These are phyloP conservation scores for Leucoraja erinaceus DNA, from an alignment of 2,113 vertebrate genomes.

Conservation along the genomic window DNA sequence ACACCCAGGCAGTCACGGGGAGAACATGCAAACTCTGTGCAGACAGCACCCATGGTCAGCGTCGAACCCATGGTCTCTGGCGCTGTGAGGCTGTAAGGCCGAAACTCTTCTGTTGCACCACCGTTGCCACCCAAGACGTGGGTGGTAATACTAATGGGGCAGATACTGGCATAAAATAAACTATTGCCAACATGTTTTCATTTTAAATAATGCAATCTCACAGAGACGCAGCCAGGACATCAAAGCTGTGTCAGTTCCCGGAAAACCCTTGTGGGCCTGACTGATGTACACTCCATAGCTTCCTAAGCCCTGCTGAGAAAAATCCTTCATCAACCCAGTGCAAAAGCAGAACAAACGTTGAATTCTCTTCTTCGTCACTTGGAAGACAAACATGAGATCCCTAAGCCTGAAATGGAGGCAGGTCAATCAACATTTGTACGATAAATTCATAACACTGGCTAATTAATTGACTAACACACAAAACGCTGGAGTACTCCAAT, in stretches of 20 bases:
- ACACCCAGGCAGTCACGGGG: too few species aligned
- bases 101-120: too few species aligned
- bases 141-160: too few species aligned
- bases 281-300: neutral
- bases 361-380: neutral
- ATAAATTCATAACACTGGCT: neutral
- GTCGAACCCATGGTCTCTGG: too few species aligned
- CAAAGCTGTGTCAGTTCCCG: neutral
- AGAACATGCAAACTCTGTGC: too few species aligned
- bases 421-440: neutral
- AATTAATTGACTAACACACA: too few species aligned
- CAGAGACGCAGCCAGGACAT: neutral
- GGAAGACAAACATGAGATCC: neutral
- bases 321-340: neutral
- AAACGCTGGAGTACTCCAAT: too few species aligned
- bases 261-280: neutral
- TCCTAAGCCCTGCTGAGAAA: neutral
- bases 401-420: neutral
- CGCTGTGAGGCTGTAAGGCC: too few species aligned
- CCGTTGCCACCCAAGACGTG: too few species aligned
- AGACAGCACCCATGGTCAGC: too few species aligned
- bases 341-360: neutral
- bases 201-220: neutral
- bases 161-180: neutral
- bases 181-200: neutral